phyloP scores from a whole-genome alignment of 2,888 invertebrate species.

The Epiblema foenella region DNA sequence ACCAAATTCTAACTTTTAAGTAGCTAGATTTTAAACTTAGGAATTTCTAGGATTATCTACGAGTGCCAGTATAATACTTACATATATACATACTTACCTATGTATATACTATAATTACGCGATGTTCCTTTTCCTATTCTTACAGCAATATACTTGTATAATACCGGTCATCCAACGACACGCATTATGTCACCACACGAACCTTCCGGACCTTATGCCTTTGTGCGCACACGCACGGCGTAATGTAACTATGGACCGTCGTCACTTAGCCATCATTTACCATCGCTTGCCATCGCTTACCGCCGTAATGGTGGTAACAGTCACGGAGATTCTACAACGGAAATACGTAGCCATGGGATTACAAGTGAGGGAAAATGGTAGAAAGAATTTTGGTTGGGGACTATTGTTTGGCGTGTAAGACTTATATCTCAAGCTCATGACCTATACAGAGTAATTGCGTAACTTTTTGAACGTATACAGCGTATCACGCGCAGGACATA shows the following conservation, averaged over 20 bases:
- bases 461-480: too few relatives aligned
- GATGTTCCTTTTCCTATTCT: neutral
- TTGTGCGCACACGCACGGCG: constrained; percentile 14
- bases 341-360: neutral
- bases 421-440: too few relatives aligned
- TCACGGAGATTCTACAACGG: constrained; percentile 5
- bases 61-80: too few relatives aligned
- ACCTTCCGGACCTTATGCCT: constrained; percentile 37
- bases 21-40: too few relatives aligned
- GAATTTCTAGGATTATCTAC: too few relatives aligned
- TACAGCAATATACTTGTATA: neutral
- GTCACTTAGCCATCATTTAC: constrained; percentile 21
- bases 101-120: neutral
- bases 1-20: too few relatives aligned
- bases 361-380: neutral
- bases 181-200: constrained; percentile 24
- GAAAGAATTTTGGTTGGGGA: neutral
- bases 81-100: neutral
- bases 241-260: neutral
- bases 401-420: neutral
- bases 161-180: constrained; percentile 29
- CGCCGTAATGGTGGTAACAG: constrained; percentile 14
- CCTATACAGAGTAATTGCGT: too few relatives aligned
- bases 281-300: constrained; percentile 17
- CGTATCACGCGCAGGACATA: too few relatives aligned